A percentile compares a stretch with the other conserved stretches of the same genome.
phyloP scores from a whole-genome alignment of 2,797 vertebrate genomes.

The Sandelia bainsii region DNA sequence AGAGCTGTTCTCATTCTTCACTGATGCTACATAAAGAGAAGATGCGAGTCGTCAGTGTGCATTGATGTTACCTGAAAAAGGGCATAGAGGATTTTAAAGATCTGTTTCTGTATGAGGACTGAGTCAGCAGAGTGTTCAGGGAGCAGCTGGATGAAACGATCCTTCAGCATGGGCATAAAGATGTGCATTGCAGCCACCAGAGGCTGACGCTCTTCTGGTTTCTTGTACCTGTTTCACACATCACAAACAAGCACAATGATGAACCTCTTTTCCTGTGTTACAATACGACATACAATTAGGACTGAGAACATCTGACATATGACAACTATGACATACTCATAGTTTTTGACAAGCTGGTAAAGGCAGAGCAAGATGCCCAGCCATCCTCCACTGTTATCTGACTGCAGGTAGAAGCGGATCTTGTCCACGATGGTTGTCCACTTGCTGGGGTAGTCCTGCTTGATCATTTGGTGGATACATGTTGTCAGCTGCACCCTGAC shows the following conservation, averaged over 20 bases:
- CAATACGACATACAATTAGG: not conserved
- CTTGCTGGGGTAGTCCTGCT: conserved; percentile 97
- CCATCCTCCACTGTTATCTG: conserved; percentile 96
- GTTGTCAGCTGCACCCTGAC: conserved; percentile 97
- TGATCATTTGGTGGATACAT: conserved; percentile 99
- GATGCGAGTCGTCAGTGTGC: no score
- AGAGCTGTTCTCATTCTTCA: not conserved
- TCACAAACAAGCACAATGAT: not conserved
- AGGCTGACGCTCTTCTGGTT: conserved; percentile 95
- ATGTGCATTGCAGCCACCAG: conserved; percentile 99
- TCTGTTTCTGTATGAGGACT: conserved; percentile 98
- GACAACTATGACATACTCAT: conserved; percentile 96
- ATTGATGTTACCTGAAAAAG: conserved; percentile 94
- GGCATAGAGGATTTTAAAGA: conserved; percentile 99
- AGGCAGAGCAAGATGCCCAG: conserved; percentile 98
- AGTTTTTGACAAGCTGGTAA: conserved; percentile 99
- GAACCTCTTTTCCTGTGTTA: not conserved
- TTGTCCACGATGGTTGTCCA: conserved; percentile 99
- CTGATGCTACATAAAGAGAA: not conserved
- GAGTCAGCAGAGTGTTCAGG: conserved; percentile 94
- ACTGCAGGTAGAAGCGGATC: conserved; percentile 98
- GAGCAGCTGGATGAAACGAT: conserved; percentile 95
- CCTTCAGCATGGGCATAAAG: conserved; percentile 97
- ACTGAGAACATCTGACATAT: no score
- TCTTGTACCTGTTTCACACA: conserved; percentile 91